A percentile compares a stretch with the other conserved stretches of the same genome.
Evolutionary conservation across 2,888 invertebrate genomes (phyloP).

Genomic region (Trissonchulus sp.): DNA sequence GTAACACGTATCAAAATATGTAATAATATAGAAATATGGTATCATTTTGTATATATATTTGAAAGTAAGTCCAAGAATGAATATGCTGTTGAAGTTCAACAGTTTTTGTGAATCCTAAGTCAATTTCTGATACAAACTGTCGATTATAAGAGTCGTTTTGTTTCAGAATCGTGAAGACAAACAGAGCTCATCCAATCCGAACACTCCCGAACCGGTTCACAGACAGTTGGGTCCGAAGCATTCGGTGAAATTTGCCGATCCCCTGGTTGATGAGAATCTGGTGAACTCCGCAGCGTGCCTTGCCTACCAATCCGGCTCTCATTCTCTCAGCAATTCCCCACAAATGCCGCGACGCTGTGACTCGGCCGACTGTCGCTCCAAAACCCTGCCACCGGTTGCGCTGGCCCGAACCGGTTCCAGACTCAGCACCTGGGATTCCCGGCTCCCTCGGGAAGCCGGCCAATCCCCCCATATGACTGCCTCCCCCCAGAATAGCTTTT

Average conservation of each 20-base stretch:
- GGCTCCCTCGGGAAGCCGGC: not conserved
- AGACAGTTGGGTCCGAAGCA: not conserved
- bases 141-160: too few species aligned
- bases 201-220: not conserved
- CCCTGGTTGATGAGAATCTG: not conserved
- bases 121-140: too few species aligned
- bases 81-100: too few species aligned
- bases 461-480: too few species aligned
- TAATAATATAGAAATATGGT: too few species aligned
- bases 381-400: too few species aligned
- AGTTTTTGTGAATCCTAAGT: too few species aligned
- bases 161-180: not conserved
- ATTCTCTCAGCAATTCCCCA: not conserved
- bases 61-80: too few species aligned
- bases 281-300: not conserved
- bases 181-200: not conserved
- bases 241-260: conserved; percentile 14
- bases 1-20: too few species aligned
- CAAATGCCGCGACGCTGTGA: not conserved
- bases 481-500: too few species aligned
- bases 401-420: not conserved
- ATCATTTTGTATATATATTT: too few species aligned
- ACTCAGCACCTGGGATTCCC: not conserved
- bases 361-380: too few species aligned
- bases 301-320: not conserved